phyloP scores from a whole-genome alignment of 35 echinoderm and acorn worm genomes.

The Ophioderma brevispina region DNA sequence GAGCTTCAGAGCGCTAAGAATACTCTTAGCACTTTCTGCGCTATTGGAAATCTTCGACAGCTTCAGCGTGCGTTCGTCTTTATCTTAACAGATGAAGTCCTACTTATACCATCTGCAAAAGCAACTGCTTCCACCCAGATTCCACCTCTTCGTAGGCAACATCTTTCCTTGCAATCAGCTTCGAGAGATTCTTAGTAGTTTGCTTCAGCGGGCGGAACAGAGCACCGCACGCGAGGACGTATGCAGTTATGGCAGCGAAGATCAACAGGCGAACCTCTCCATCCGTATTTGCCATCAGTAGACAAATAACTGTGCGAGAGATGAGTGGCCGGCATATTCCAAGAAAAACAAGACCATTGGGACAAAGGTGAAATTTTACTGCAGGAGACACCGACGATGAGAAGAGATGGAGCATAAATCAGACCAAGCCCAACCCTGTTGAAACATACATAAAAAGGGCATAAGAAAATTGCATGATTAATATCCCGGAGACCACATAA shows the following conservation, averaged over 20 bases:
- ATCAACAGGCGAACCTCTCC: slow-evolving; percentile 45
- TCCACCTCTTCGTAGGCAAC: too few species aligned
- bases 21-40: background rate
- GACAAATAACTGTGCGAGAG: slow-evolving; percentile 27
- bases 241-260: background rate
- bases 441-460: background rate
- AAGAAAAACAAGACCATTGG: background rate
- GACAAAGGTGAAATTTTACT: slow-evolving; percentile 36
- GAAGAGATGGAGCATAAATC: slow-evolving; percentile 4
- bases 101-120: background rate
- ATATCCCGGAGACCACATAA: too few species aligned
- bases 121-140: too few species aligned
- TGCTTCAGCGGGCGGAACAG: slow-evolving; percentile 19
- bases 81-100: too few species aligned
- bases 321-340: slow-evolving; percentile 15
- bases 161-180: background rate
- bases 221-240: slow-evolving; percentile 2
- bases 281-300: slow-evolving; percentile 26
- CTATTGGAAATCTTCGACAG: background rate
- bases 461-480: too few species aligned
- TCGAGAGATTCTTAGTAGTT: background rate
- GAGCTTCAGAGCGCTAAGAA: background rate
- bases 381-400: slow-evolving; percentile 1
- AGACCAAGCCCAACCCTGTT: slow-evolving; percentile 1
- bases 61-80: background rate